Percentiles rank a stretch among this genome's conserved stretches.
phyloP scores from a whole-genome alignment of 2,888 invertebrate genomes.

The Micropterix aruncella region DNA sequence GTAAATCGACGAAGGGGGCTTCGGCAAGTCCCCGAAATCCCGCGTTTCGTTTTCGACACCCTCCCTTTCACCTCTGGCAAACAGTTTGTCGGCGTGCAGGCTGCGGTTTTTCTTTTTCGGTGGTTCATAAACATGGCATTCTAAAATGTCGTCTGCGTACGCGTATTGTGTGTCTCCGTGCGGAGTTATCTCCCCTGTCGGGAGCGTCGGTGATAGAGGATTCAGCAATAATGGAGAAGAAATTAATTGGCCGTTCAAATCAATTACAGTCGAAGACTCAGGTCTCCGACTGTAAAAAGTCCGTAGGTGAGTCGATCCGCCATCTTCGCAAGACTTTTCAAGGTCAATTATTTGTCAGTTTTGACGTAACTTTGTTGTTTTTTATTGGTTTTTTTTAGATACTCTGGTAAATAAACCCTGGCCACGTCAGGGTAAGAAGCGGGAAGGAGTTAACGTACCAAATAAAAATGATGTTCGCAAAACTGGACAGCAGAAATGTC shows the following conservation, averaged over 20 bases:
- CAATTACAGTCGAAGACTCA: slow-evolving; percentile 56
- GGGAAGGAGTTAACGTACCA: slow-evolving; percentile 42
- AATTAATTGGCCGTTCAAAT: slow-evolving; percentile 51
- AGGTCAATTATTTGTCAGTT: too few relatives aligned
- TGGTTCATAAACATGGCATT: slow-evolving; percentile 61
- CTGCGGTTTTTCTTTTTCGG: slow-evolving; percentile 38
- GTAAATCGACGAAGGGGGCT: slow-evolving; percentile 55
- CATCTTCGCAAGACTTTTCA: too few relatives aligned
- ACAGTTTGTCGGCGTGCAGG: slow-evolving; percentile 20
- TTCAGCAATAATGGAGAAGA: slow-evolving; percentile 65
- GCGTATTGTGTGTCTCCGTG: slow-evolving; percentile 54
- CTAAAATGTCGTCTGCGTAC: slow-evolving; percentile 66
- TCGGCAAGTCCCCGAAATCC: slow-evolving; percentile 41
- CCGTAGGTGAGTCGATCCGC: slow-evolving; percentile 55
- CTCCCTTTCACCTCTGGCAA: slow-evolving; percentile 24
- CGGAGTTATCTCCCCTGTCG: slow-evolving; percentile 48
- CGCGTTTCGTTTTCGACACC: slow-evolving; percentile 21
- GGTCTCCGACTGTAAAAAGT: slow-evolving; percentile 62
- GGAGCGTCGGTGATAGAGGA: slow-evolving; percentile 39
- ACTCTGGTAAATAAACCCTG: slow-evolving; percentile 42
- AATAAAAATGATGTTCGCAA: slow-evolving; percentile 56
- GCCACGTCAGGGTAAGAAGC: slow-evolving; percentile 48
- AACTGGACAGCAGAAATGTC: slow-evolving; percentile 50
- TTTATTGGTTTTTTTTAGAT: slow-evolving; percentile 17
- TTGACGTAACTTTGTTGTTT: neutral